Evolutionary conservation across 2,888 invertebrate species (phyloP).

Genomic region (Pyrochroa serraticornis): DNA sequence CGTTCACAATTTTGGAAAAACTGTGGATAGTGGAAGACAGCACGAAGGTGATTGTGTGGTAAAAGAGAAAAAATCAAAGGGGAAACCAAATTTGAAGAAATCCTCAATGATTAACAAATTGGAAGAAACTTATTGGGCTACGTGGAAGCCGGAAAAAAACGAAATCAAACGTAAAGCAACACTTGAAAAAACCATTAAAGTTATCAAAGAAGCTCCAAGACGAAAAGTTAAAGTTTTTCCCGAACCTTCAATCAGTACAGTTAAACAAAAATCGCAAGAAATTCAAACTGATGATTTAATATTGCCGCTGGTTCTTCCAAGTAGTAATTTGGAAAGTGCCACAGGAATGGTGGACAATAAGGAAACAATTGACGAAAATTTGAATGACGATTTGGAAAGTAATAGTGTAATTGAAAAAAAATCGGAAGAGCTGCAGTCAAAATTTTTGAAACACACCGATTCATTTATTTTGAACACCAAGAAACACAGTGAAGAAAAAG

Average conservation of each 20-base stretch:
- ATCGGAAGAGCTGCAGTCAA: conserved; percentile 16
- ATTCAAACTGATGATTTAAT: conserved; percentile 34
- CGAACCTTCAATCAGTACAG: not conserved
- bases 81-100: conserved; percentile 7
- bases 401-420: conserved; percentile 8
- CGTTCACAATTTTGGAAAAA: conserved; percentile 32
- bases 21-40: conserved; percentile 8
- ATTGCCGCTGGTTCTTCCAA: not conserved
- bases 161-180: conserved; percentile 12
- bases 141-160: conserved; percentile 51
- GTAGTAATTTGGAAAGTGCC: no score
- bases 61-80: no score
- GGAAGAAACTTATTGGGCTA: conserved; percentile 55
- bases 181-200: conserved; percentile 12
- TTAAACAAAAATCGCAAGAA: conserved; percentile 35
- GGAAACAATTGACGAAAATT: conserved; percentile 9
- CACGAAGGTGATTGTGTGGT: conserved; percentile 19
- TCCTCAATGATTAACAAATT: conserved; percentile 45
- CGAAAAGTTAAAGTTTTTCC: conserved; percentile 8
- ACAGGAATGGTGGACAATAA: not conserved
- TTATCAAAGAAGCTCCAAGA: conserved; percentile 16
- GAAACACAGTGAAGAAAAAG: conserved; percentile 43
- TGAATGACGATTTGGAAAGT: conserved; percentile 10
- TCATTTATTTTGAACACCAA: conserved; percentile 47
- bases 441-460: conserved; percentile 46